Percentiles rank a stretch among this genome's conserved stretches.
phyloP scores from a whole-genome alignment of 1,140 invertebrate species.

The Mamestra configurata region DNA sequence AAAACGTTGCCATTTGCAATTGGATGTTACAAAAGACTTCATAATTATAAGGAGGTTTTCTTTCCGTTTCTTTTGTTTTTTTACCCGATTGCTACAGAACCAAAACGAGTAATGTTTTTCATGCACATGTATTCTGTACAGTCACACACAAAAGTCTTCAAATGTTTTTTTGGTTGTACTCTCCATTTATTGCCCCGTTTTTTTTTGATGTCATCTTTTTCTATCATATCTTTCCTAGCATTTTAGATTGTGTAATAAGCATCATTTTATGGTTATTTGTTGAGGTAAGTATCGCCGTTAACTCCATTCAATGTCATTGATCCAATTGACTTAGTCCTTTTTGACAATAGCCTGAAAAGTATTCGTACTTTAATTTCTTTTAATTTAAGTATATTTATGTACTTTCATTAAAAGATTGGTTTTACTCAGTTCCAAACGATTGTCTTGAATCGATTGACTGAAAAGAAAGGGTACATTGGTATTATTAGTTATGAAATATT shows the following conservation, averaged over 20 bases:
- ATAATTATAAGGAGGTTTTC: neutral
- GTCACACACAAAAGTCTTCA: neutral
- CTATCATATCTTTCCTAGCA: slow-evolving; percentile 23
- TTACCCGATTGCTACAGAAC: neutral
- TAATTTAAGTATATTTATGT: slow-evolving; percentile 43
- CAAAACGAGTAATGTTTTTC: neutral
- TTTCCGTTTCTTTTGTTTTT: neutral
- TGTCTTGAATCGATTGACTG: slow-evolving; percentile 48
- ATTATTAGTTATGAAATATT: slow-evolving; percentile 26
- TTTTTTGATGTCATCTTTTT: slow-evolving; percentile 21
- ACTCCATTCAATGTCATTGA: slow-evolving; percentile 72
- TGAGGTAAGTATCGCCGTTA: slow-evolving; percentile 58
- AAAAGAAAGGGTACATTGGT: slow-evolving; percentile 45
- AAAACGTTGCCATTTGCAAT: neutral
- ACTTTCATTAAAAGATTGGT: slow-evolving; percentile 24
- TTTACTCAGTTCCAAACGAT: slow-evolving; percentile 50
- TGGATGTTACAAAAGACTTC: neutral
- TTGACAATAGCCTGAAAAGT: slow-evolving; percentile 82
- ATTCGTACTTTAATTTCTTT: slow-evolving; percentile 73
- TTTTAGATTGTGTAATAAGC: slow-evolving; percentile 42
- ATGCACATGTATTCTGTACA: neutral
- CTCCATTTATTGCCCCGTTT: neutral
- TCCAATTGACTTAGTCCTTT: slow-evolving; percentile 79
- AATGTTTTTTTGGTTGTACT: neutral
- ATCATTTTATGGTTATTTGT: slow-evolving; percentile 49